These are phyloP conservation scores for Xiphorhynchus elegans DNA, from an alignment of 2,113 vertebrate species.

Conservation along the genomic window DNA sequence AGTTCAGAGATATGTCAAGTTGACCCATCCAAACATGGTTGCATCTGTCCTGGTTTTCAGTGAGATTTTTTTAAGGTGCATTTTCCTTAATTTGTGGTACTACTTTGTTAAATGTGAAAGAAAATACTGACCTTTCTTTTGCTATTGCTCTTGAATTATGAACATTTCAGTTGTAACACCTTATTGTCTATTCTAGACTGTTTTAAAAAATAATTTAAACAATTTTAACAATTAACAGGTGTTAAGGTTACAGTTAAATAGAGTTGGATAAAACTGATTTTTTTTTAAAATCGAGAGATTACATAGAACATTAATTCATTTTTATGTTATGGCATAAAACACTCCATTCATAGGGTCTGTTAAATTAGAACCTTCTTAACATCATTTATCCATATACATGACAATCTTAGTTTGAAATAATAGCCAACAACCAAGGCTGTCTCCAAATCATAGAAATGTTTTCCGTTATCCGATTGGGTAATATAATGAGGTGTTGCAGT, in stretches of 20 bases:
- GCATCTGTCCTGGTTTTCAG: neutral
- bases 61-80: neutral
- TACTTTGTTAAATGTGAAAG: neutral
- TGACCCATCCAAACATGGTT: neutral
- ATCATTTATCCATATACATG: neutral
- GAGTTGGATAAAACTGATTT: neutral
- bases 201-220: neutral
- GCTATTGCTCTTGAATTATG: neutral
- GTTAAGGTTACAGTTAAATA: neutral
- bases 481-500: neutral
- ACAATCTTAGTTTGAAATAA: neutral
- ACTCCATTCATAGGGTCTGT: neutral
- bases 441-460: neutral
- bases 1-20: neutral
- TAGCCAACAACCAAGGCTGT: neutral
- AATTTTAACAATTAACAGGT: too few relatives aligned
- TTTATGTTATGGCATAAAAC: neutral
- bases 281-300: neutral
- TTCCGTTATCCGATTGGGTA: neutral
- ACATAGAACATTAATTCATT: neutral
- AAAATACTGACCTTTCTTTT: neutral
- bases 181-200: neutral
- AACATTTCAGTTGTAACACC: neutral
- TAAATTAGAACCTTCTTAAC: neutral
- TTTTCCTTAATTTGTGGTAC: neutral